Percentiles rank a stretch among this genome's conserved stretches.
Conservation (phyloP, 2,888 invertebrate species). For the Eucera pruinosa region DNA sequence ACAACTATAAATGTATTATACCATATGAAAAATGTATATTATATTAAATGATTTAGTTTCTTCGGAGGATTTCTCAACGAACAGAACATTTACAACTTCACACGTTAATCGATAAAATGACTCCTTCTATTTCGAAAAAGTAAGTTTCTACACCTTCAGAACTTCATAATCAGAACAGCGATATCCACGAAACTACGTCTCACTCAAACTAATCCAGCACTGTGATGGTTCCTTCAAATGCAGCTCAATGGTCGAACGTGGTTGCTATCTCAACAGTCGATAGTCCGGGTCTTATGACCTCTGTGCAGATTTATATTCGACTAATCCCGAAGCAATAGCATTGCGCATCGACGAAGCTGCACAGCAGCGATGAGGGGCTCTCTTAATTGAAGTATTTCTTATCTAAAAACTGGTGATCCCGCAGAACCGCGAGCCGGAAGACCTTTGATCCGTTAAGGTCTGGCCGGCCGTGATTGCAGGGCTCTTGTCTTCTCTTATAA, state of each 20-base stretch:
- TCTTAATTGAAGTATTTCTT: slow-evolving; percentile 83
- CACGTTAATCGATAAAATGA: too few relatives aligned
- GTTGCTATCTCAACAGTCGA: slow-evolving; percentile 24
- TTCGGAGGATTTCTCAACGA: too few relatives aligned
- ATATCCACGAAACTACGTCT: too few relatives aligned
- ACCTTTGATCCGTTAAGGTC: slow-evolving; percentile 83
- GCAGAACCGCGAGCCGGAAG: slow-evolving; percentile 73
- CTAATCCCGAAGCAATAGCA: slow-evolving; percentile 66
- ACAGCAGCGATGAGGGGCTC: slow-evolving; percentile 35
- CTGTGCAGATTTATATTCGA: slow-evolving; percentile 60
- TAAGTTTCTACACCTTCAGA: too few relatives aligned
- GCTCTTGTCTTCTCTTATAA: slow-evolving; percentile 84
- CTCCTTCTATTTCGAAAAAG: too few relatives aligned
- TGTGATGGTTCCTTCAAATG: neutral
- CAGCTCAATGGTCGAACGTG: neutral
- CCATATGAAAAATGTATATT: too few relatives aligned
- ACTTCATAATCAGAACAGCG: too few relatives aligned
- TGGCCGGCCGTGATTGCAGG: slow-evolving; percentile 81
- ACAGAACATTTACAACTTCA: too few relatives aligned
- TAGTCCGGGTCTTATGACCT: slow-evolving; percentile 18
- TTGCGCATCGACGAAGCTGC: slow-evolving; percentile 28
- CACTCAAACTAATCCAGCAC: neutral
- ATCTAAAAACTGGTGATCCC: slow-evolving; percentile 83
- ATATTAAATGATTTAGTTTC: too few relatives aligned
- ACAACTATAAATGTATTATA: too few relatives aligned